Evolutionary conservation across 2,888 invertebrate genomes (phyloP), one percentile per base, ranked within the genome.

Genomic region (Drosophila subsilvestris): DNA sequence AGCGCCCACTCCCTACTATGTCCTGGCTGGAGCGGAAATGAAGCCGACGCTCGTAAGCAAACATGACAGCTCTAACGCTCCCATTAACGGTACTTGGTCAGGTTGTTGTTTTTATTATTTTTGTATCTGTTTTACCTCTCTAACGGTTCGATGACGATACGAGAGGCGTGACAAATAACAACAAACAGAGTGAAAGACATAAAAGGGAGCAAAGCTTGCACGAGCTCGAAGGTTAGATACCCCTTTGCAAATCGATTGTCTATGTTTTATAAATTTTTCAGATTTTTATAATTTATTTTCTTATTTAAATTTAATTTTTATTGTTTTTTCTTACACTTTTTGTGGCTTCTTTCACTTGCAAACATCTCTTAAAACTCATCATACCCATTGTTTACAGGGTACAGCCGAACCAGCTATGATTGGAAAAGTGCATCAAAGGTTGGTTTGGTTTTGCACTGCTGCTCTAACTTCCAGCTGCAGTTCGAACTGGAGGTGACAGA

Each of bases 101-200:
- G 25, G 8, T 32, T 48, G n/a, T 27, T 47, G 9, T 17, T 8
- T 44, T 56, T 22, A 22, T 22, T 25, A 25, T 44, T 49, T 14
- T 51, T 68, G 18, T 48, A 25, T 63, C 56, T 45, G 44, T 49
- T 37, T 37, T 66, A 48, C 57, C 66, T 63, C 68, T 45, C 60
- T 73, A 79, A 74, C 72, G 75, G 76, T 68, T 79, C 75, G 76
- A 80, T 81, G 74, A 69, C 55, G 86, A 50, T 72, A 69, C 55
- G 86, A 50, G 48, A 72, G 76, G 89, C 88, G 86, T 80, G 86
- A 88, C 86, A 86, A 82, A 80, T 74, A 78, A 79, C 63, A 85
- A 65, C 73, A 74, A 59, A 70, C 54, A 48, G 10, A 60, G 29
- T 37, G n/a, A 37, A 37, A 37, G 37, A n/a, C 14, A 7, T n/a